Evolutionary conservation across 1,140 invertebrate genomes (phyloP).

Genomic region (Papilio polytes): DNA sequence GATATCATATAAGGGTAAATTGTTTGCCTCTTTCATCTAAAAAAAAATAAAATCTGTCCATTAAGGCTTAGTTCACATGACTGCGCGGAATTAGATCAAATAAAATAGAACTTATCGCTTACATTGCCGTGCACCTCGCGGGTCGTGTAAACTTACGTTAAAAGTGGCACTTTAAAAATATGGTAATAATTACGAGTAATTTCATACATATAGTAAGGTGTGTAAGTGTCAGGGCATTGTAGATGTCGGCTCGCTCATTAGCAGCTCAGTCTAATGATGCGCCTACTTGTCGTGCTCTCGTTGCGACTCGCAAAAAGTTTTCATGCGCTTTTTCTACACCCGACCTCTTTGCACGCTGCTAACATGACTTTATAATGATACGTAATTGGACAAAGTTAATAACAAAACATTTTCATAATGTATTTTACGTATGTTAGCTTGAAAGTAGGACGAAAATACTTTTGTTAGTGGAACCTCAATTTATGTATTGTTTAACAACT

Average conservation of each 20-base stretch:
- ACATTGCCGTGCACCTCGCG: too few relatives aligned
- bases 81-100: too few relatives aligned
- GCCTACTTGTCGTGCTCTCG: conserved; percentile 57
- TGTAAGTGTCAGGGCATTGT: conserved; percentile 33
- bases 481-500: not conserved
- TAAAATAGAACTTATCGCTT: too few relatives aligned
- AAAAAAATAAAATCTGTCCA: too few relatives aligned
- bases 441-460: not conserved
- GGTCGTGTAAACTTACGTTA: not conserved
- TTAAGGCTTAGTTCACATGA: too few relatives aligned
- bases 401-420: conserved; percentile 8
- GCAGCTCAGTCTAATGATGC: conserved; percentile 60
- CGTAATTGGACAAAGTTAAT: conserved; percentile 20
- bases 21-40: too few relatives aligned
- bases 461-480: not conserved
- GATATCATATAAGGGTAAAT: not conserved
- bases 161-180: not conserved
- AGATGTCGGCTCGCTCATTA: conserved; percentile 54
- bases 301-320: conserved; percentile 51
- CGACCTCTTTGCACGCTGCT: conserved; percentile 1
- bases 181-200: conserved; percentile 4
- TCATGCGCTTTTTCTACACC: conserved; percentile 44
- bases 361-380: conserved; percentile 16
- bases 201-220: conserved; percentile 22
- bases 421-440: not conserved